Evolutionary conservation across 2,888 invertebrate genomes (phyloP), one percentile per base, ranked within the genome.

Genomic region (Tetranychus truncatus): DNA sequence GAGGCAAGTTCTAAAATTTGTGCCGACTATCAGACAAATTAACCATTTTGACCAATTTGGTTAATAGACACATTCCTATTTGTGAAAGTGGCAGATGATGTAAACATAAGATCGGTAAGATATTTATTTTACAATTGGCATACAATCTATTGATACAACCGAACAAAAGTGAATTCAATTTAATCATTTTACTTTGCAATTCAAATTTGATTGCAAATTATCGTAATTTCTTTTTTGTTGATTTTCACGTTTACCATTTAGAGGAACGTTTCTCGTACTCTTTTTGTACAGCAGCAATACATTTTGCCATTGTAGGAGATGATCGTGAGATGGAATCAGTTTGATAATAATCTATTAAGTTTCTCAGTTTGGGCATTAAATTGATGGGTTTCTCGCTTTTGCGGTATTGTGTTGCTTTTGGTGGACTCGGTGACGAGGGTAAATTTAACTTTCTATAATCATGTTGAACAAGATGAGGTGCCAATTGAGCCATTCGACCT

Each of bases 291-390:
- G 96, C 95, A 81, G 92, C 89, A 78, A 96, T 89, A 84, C 96
- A 97, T 84, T 95, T 95, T 74, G 97, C 95, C 99, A 99, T 99
- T 74, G 96, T 97, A 78, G 91, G 90, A 6, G 97, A 99, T 46
- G 97, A 94, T 81, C 97, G 87, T 78, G 94, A 93, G 81, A 99
- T 92, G 7, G 91, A 85, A 84, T 99, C 95, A 15, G 99, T 99
- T 95, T 97, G 96, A 82, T 85, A 87, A 82, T 85, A 87, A 80
- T 87, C 87, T 83, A 91, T 89, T 77, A 99, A 85, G 76, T 87
- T 85, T 82, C 89, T 89, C 80, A 79, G 45, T 21, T 77, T 76
- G 8, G 79, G 87, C 80, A 89, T 89, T 75, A 95, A 74, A 24
- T 71, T 55, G 11, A 45, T 11, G 7, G 75, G 15, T 21, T 45